Evolutionary conservation across 2,113 vertebrate species (phyloP), one percentile per base, ranked within the genome.

Genomic region (Brachyhypopomus occidentalis): DNA sequence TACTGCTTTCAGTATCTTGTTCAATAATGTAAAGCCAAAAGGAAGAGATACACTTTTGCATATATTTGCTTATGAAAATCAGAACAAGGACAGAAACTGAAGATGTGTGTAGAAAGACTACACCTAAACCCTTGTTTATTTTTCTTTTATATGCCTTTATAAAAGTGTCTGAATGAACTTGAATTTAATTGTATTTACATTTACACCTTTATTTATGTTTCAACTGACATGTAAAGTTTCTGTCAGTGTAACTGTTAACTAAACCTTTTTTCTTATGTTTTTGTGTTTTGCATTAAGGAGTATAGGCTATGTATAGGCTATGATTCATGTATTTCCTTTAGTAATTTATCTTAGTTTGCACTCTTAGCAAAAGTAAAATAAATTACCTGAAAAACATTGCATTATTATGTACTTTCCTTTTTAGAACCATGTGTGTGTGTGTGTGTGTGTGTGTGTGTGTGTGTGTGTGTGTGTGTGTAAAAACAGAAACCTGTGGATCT

Each of bases 41-140:
- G 63, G 67, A 71, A 11, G 19, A 56, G 45, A 14, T 27, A 72
- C 20, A 5, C 30, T 59, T 85, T 85, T 82, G 79, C 84, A 77
- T 92, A 78, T 83, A 92, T 93, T 93, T 93, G 91, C 72, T 83
- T 92, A 88, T 77, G 87, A 79, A 84, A 89, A 91, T 91, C 89
- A 89, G 88, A 84, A 67, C 72, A 38, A 81, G 83, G 85, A 86
- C 78, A 88, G 90, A 92, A 90, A 90, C 88, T 81, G 6, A 76
- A 86, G 12, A 66, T 56, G 80, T 84, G 81, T n/a, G 17, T 45
- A 45, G 41, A 52, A 52, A 52, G 45, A 34, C 66, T 20, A 48
- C 11, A 67, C 84, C 78, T 64, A 20, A 58, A 80, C 74, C 1
- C 17, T 8, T 6, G 0, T 4, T 59, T 75, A 8, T 12, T 45